Conservation (phyloP, 2,888 invertebrate species). For the Yponomeuta malinellus region DNA sequence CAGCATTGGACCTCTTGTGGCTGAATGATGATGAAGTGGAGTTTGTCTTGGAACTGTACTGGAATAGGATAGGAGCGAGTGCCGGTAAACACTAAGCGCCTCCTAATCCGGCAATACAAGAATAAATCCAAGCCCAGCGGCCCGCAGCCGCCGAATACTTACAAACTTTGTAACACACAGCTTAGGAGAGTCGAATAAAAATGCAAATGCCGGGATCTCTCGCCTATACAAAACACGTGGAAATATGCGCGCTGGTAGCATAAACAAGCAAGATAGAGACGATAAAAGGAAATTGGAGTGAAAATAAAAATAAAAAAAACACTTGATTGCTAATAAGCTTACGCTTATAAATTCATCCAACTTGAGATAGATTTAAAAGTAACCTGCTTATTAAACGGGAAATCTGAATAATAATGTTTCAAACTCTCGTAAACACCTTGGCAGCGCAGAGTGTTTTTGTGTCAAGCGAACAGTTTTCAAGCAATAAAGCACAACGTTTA, state of each 20-base stretch:
- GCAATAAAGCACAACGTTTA: constrained; percentile 49
- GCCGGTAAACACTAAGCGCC: constrained; percentile 43
- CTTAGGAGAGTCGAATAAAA: constrained; percentile 31
- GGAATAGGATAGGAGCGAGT: constrained; percentile 23
- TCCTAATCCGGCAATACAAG: constrained; percentile 43
- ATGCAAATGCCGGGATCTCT: constrained; percentile 24
- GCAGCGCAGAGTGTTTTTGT: neutral
- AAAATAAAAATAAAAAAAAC: neutral
- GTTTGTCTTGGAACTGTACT: neutral
- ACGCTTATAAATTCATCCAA: neutral
- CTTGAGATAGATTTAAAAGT: neutral
- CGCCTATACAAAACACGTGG: constrained; percentile 1
- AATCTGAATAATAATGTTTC: neutral
- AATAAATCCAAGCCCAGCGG: constrained; percentile 30
- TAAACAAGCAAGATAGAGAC: neutral
- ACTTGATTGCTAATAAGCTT: neutral
- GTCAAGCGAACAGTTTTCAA: constrained; percentile 35
- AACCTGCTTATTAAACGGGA: neutral
- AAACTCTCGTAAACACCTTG: neutral
- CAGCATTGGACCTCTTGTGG: too few relatives aligned
- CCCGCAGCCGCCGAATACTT: constrained; percentile 28
- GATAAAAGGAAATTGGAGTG: neutral
- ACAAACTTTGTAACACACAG: constrained; percentile 33
- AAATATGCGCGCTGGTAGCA: neutral
- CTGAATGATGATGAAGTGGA: neutral